phyloP scores from a whole-genome alignment of 2,113 vertebrate species.

The Hypomesus transpacificus region DNA sequence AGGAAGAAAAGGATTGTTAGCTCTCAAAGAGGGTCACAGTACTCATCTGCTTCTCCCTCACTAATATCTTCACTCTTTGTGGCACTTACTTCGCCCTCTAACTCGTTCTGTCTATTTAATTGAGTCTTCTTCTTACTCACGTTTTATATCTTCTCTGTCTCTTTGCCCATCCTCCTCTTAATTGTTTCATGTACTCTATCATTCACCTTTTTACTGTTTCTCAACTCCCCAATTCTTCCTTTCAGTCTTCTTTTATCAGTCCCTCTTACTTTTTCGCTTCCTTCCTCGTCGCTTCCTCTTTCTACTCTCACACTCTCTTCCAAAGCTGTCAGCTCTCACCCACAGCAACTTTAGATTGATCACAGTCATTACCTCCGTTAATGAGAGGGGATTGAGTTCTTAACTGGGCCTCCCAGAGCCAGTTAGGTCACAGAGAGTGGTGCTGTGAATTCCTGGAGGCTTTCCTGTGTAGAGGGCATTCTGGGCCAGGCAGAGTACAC shows the following conservation, averaged over 20 bases:
- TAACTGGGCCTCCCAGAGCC: constrained; percentile 56
- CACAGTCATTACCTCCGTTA: constrained; percentile 72
- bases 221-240: neutral
- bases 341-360: constrained; percentile 68
- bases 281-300: constrained; percentile 20
- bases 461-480: constrained; percentile 48
- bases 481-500: constrained; percentile 53
- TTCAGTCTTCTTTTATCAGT: neutral
- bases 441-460: constrained; percentile 63
- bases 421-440: constrained; percentile 58
- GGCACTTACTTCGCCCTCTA: constrained; percentile 27
- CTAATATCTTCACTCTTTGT: constrained; percentile 37
- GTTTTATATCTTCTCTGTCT: constrained; percentile 41
- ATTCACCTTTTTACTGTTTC: neutral
- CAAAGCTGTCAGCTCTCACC: constrained; percentile 31
- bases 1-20: constrained; percentile 24
- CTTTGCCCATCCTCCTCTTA: constrained; percentile 10
- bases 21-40: constrained; percentile 22
- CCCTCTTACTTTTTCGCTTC: constrained; percentile 2
- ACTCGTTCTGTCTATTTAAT: constrained; percentile 13
- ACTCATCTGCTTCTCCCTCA: constrained; percentile 19
- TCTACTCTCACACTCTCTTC: constrained; percentile 3
- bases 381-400: constrained; percentile 71
- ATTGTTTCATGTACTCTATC: neutral
- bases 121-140: constrained; percentile 37